These are phyloP conservation scores for Venusia cambrica DNA, from an alignment of 2,888 invertebrate species.

Conservation along the genomic window DNA sequence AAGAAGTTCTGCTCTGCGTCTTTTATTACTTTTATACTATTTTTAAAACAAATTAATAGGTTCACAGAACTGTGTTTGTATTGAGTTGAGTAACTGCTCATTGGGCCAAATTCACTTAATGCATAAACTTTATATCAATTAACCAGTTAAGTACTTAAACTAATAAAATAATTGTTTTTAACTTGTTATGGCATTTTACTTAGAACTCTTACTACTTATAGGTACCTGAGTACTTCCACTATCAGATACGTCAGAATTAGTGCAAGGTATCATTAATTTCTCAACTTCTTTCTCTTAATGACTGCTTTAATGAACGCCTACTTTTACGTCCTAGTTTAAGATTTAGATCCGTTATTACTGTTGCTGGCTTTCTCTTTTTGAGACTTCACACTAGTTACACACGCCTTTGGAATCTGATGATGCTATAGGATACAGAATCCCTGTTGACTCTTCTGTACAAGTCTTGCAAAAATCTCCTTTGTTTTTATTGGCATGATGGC, in stretches of 20 bases:
- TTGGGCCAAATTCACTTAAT: too few relatives aligned
- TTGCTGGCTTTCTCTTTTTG: constrained; percentile 39
- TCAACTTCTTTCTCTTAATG: constrained; percentile 62
- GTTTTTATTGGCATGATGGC: constrained; percentile 28
- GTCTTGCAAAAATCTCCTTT: constrained; percentile 43
- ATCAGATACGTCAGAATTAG: constrained; percentile 51
- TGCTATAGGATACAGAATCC: constrained; percentile 47
- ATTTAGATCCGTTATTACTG: constrained; percentile 37
- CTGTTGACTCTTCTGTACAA: constrained; percentile 48
- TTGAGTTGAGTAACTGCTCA: too few relatives aligned
- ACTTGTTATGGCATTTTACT: constrained; percentile 26
- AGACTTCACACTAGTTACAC: constrained; percentile 31
- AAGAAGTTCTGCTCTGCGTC: too few relatives aligned
- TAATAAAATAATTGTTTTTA: constrained; percentile 25
- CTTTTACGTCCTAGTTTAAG: constrained; percentile 50
- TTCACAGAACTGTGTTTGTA: too few relatives aligned
- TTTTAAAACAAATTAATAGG: too few relatives aligned
- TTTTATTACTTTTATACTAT: too few relatives aligned
- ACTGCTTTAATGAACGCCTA: constrained; percentile 39
- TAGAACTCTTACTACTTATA: constrained; percentile 21
- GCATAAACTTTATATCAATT: constrained; percentile 19
- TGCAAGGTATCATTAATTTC: constrained; percentile 49
- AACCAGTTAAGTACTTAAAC: constrained; percentile 19
- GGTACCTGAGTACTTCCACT: constrained; percentile 24
- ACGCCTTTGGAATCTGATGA: constrained; percentile 33